Evolutionary conservation across 2,113 vertebrate species (phyloP).

Genomic region (Heterochromis multidens): DNA sequence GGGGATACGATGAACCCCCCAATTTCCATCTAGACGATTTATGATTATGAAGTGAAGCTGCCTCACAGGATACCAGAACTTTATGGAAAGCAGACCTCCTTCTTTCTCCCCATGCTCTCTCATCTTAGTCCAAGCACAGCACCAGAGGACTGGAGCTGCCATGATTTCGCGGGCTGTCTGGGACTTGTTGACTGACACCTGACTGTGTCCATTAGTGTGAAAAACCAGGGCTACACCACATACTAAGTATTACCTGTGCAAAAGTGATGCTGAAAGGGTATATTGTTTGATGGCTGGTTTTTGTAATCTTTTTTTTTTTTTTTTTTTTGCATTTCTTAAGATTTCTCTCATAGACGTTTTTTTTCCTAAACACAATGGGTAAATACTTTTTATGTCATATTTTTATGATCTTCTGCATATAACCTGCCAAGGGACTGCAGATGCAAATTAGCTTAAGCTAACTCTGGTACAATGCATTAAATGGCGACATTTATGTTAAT

Average conservation of each 20-base stretch:
- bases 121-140: conserved; percentile 69
- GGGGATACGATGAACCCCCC: conserved; percentile 50
- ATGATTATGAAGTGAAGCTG: conserved; percentile 70
- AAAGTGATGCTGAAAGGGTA: not conserved
- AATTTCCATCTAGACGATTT: conserved; percentile 68
- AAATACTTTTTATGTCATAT: too few species aligned
- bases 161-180: conserved; percentile 47
- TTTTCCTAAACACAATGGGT: conserved; percentile 69
- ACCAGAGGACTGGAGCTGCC: conserved; percentile 39
- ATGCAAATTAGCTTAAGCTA: too few species aligned
- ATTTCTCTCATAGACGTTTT: conserved; percentile 29
- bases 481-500: too few species aligned
- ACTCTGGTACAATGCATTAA: too few species aligned
- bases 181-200: conserved; percentile 65
- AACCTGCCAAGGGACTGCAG: too few species aligned
- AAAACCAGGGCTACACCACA: conserved; percentile 3
- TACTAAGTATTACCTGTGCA: not conserved
- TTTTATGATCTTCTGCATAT: too few species aligned
- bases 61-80: conserved; percentile 64
- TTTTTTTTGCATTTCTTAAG: not conserved
- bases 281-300: not conserved
- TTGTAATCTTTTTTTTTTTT: not conserved
- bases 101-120: conserved; percentile 56
- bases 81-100: conserved; percentile 75
- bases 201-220: conserved; percentile 51